These are phyloP conservation scores for Limnephilus auricula DNA, from an alignment of 2,888 invertebrate species.

Conservation along the genomic window DNA sequence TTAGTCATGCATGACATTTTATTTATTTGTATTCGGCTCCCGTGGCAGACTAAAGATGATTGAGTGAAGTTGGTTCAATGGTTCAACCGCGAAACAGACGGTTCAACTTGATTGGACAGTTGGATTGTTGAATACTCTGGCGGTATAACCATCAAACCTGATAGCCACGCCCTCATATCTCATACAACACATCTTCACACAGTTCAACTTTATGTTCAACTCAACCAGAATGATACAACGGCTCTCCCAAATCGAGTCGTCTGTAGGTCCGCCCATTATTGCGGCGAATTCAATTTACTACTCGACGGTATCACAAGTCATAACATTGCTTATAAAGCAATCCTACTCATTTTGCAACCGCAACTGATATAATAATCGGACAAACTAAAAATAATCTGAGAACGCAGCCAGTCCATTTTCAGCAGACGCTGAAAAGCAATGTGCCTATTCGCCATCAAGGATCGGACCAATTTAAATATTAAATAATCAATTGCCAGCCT, in stretches of 20 bases:
- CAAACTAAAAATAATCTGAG: neutral
- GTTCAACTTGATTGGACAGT: too few species aligned
- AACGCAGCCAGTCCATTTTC: neutral
- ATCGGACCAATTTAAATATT: slow-evolving; percentile 16
- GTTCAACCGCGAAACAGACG: too few species aligned
- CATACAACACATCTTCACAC: too few species aligned
- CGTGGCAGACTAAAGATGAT: too few species aligned
- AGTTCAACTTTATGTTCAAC: too few species aligned
- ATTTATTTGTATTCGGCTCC: too few species aligned
- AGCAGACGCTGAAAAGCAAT: neutral
- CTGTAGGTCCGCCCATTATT: neutral
- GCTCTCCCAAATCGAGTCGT: neutral
- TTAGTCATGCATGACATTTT: too few species aligned
- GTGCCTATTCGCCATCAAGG: neutral
- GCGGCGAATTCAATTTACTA: neutral
- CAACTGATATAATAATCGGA: neutral
- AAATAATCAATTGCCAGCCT: neutral
- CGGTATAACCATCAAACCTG: too few species aligned
- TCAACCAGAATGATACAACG: too few species aligned
- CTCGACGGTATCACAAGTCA: neutral
- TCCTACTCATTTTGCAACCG: neutral
- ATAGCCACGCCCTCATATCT: too few species aligned
- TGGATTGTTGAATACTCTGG: too few species aligned
- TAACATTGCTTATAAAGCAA: neutral
- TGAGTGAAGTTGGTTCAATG: too few species aligned